Percentiles rank a stretch among this genome's conserved stretches.
phyloP scores from a whole-genome alignment of 1,140 invertebrate genomes.

The Paralvinella palmiformis region DNA sequence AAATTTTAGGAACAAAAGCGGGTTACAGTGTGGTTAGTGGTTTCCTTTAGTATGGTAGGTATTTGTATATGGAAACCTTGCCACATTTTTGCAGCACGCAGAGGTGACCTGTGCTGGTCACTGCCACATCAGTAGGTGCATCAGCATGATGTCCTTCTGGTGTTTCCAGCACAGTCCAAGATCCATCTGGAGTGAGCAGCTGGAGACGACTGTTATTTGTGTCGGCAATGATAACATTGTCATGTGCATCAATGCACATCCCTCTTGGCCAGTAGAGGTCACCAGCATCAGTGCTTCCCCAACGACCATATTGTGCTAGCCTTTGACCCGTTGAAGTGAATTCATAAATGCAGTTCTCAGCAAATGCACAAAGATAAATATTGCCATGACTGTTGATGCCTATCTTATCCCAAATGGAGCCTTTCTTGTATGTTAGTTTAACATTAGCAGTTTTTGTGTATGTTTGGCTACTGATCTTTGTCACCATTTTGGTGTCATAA shows the following conservation, averaged over 20 bases:
- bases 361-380: conserved; percentile 2
- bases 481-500: not conserved
- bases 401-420: conserved; percentile 7
- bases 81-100: conserved; percentile 6
- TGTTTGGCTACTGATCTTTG: not conserved
- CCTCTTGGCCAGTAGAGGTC: conserved; percentile 9
- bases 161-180: conserved; percentile 5
- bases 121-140: conserved; percentile 7
- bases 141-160: not conserved
- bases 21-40: no score
- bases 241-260: conserved; percentile 1
- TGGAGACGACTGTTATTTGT: conserved; percentile 6
- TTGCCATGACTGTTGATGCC: conserved; percentile 11
- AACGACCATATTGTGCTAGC: conserved; percentile 5
- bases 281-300: conserved; percentile 6
- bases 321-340: conserved; percentile 5
- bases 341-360: conserved; percentile 7
- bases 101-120: not conserved
- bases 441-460: not conserved
- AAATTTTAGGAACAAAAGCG: no score
- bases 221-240: conserved; percentile 15
- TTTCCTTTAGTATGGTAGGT: no score
- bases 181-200: conserved; percentile 4
- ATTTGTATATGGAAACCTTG: not conserved
- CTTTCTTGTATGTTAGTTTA: conserved; percentile 1